Conservation (phyloP, 2,113 vertebrate species). For the Malurus cyaneus region DNA sequence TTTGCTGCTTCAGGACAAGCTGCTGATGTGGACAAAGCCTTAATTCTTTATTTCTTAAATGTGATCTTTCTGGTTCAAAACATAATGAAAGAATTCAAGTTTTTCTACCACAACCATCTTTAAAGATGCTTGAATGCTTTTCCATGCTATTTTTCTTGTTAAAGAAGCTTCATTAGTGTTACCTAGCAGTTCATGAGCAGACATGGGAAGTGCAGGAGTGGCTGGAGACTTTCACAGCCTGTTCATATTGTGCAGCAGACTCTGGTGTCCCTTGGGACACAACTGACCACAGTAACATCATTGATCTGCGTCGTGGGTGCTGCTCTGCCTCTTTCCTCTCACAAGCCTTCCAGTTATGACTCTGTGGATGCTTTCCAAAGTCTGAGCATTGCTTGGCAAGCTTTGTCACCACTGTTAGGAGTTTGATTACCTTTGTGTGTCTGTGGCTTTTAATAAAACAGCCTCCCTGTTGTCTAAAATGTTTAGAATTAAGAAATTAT, state of each 20-base stretch:
- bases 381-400: slow-evolving; percentile 34
- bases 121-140: neutral
- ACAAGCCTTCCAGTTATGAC: slow-evolving; percentile 26
- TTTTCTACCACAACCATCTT: neutral
- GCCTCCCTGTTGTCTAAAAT: neutral
- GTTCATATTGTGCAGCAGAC: neutral
- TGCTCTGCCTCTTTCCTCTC: neutral
- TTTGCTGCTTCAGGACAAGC: neutral
- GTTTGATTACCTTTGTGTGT: slow-evolving; percentile 51
- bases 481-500: neutral
- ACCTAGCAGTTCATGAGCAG: neutral
- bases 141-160: neutral
- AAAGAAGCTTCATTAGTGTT: neutral
- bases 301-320: neutral
- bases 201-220: neutral
- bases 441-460: slow-evolving; percentile 5
- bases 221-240: neutral
- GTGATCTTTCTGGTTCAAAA: neutral
- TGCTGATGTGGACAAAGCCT: neutral
- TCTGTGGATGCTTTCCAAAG: slow-evolving; percentile 1
- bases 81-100: neutral
- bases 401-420: neutral
- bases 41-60: neutral
- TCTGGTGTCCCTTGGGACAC: neutral
- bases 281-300: neutral